Evolutionary conservation across 1,140 invertebrate species (phyloP), one percentile per base, ranked within the genome.

Genomic region (Venustaconcha ellipsiformis): DNA sequence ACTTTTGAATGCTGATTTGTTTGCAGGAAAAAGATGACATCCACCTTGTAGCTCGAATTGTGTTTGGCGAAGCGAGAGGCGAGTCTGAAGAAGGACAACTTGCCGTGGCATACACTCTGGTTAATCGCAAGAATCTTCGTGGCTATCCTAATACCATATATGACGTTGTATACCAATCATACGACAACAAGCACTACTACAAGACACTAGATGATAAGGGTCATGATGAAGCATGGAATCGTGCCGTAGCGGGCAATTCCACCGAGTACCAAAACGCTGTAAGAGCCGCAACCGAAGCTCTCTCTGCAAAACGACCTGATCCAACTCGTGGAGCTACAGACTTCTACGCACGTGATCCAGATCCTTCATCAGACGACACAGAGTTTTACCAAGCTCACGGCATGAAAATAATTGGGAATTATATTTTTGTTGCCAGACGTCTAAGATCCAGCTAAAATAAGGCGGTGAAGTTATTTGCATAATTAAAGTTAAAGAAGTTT

Each of bases 81-180:
- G 67, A 70, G 67, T 12, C 67, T 18, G 30, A 17, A 37, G 12
- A 13, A 14, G 67, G 56, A 18, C 56, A 70, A 20, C 67, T 70
- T n/a, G 67, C 67, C 14, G 67, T 70, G 0, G 67, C 67, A n/a
- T 70, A 70, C 67, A 23, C n/a, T 15, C 20, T 70, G 48, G 67
- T 70, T n/a, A 70, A 70, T 57, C 30, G 67, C 11, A 48, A 57
- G 26, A 30, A 30, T 30, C 20, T 11, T n/a, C 57, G 1, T 17
- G 67, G 48, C 2, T 59, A 70, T 14, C 67, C 67, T 18, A 70
- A 20, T 57, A n/a, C 57, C 11, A 15, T 70, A 14, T 8, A 18
- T 26, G 8, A 8, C 0, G 66, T 26, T 67, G 66, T 26, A 3
- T 14, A 37, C 20, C 30, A 64, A 30, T 1, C 20, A 64, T 14